phyloP scores from a whole-genome alignment of 2,797 vertebrate genomes.

The Muscicapa striata region DNA sequence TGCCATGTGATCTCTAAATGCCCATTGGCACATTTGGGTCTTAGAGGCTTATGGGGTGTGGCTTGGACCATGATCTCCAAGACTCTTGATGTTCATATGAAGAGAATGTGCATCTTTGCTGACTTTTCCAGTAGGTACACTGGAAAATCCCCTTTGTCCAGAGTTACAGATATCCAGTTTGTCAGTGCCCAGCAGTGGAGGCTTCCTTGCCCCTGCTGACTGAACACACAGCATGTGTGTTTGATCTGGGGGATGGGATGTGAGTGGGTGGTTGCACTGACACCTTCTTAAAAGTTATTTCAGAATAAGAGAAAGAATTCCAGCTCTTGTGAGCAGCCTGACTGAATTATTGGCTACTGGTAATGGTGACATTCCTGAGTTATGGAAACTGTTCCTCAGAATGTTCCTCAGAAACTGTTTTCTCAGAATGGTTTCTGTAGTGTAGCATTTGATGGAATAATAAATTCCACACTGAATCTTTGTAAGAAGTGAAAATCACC shows the following conservation, averaged over 20 bases:
- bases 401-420: neutral
- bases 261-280: neutral
- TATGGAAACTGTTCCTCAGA: constrained; percentile 61
- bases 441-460: constrained; percentile 77
- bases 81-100: neutral
- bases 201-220: neutral
- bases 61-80: neutral
- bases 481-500: constrained; percentile 9
- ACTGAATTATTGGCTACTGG: constrained; percentile 60
- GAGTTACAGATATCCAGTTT: neutral
- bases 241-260: accelerated
- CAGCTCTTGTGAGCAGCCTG: constrained; percentile 31
- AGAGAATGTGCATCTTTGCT: neutral
- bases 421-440: constrained; percentile 66
- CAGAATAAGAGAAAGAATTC: constrained; percentile 42
- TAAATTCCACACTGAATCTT: constrained; percentile 64
- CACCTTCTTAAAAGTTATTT: constrained; percentile 50
- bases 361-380: constrained; percentile 69
- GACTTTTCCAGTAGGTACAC: neutral
- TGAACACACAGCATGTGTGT: neutral
- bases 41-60: neutral
- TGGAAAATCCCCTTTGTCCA: too few relatives aligned
- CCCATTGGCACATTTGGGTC: neutral
- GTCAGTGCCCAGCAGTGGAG: neutral
- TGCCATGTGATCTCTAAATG: neutral